Evolutionary conservation across 2,113 vertebrate genomes (phyloP).

Genomic region (Ammospiza caudacuta): DNA sequence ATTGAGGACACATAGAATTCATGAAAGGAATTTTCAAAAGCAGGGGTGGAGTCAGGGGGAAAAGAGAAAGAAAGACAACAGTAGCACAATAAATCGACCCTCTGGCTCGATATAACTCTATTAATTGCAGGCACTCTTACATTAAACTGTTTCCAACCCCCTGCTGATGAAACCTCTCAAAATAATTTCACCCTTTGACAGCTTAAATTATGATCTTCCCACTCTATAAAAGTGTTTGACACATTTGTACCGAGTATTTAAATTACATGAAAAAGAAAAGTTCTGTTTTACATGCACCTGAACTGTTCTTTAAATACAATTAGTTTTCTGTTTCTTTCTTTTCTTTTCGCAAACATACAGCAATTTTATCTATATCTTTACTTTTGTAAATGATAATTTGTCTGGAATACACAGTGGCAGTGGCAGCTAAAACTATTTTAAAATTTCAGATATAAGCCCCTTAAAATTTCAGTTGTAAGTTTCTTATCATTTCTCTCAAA

Average conservation of each 20-base stretch:
- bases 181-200: conserved; percentile 49
- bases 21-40: background rate
- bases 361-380: background rate
- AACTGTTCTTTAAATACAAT: background rate
- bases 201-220: conserved; percentile 6
- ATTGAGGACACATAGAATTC: background rate
- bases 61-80: background rate
- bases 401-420: background rate
- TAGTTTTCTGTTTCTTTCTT: background rate
- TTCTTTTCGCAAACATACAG: background rate
- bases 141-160: conserved; percentile 33
- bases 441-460: background rate
- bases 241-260: background rate
- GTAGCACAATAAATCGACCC: background rate
- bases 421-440: background rate
- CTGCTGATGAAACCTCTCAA: conserved; percentile 27
- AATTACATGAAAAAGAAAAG: background rate
- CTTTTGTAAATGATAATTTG: background rate
- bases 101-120: background rate
- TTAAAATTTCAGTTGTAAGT: background rate
- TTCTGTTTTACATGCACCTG: background rate
- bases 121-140: conserved; percentile 12
- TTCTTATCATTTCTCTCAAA: background rate
- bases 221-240: background rate
- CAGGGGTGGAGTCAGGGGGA: accelerated